Evolutionary conservation across 2,113 vertebrate species (phyloP), one percentile per base, ranked within the genome.

Genomic region (Serinus canaria): DNA sequence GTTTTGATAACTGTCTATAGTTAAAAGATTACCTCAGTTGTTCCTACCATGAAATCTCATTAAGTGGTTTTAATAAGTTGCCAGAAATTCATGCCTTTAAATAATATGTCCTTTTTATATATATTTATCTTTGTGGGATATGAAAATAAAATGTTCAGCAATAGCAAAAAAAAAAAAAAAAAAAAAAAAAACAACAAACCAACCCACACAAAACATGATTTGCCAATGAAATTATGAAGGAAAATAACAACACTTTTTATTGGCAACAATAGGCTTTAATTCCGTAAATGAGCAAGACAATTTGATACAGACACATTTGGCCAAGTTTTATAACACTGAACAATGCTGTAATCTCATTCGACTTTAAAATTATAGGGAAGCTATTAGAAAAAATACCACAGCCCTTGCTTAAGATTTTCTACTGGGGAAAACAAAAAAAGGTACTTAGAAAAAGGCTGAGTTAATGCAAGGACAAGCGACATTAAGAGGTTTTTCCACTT

Each of bases 191-290:
- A 0, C 1, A 13, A 18, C 3, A 41, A 55, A 23, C 24, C 62
- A 82, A 37, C 20, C 27, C 60, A 73, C 5, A 17, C 44, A 83
- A 69, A 44, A 74, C 41, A 52, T 6, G 0, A 72, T 44, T 60
- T 74, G 22, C 43, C 60, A 84, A 3, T 70, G 33, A 88, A 91
- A 86, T 64, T 72, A 70, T 13, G 41, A 94, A 90, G 31, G 43
- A 76, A 21, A 87, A 53, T 60, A 87, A 80, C 78, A 62, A 89
- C 19, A 11, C 25, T 69, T 87, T 93, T 88, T 91, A 63, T 91
- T 92, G 83, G 68, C 92, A 95, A 92, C 68, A 83, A 13, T 18
- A 96, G 70, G 58, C 75, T 97, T 97, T 97, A 96, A 94, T 96
- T 96, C 44, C 76, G 78, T 84, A 92, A 95, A 62, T 92, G 83